Base-by-base conservation (phyloP, 2,888 invertebrate species). In the Campaea margaritaria region DNA sequence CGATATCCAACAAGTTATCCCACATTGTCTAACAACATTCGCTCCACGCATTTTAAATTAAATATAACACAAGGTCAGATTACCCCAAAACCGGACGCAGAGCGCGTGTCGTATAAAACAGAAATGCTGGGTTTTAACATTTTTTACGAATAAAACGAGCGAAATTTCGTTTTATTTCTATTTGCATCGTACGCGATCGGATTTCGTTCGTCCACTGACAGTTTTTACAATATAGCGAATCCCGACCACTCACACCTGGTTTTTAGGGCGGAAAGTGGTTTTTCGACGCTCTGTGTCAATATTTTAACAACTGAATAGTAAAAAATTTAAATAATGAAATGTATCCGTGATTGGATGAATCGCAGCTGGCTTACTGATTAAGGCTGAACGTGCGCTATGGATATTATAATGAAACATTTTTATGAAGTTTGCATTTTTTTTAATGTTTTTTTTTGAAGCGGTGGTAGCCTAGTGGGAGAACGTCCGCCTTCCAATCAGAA, bases 211-310 rank as follows among this genome's bases (percentile, higher is more conserved):
- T 59, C 63, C 66, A 60, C 67, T 65, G 67, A 63, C 69, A 65
- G 64, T 66, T 75, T 78, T 74, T 69, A 74, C 75, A 75, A 75
- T 75, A 77, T 70, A 73, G 57, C 66, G 70, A 69, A 74, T 75
- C 73, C 67, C 54, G 64, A 65, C 63, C 62, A 64, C 53, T 71
- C 66, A 55, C 74, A 76, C 69, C 69, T 72, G 68, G 61, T 65
- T 69, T 72, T 72, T 67, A 69, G 65, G 57, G 62, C 68, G 59
- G 64, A 72, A 65, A 72, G 64, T 68, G 63, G 59, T 63, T 68
- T 78, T 76, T 71, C 69, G 58, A 59, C 65, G 64, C 60, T 70
- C 68, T 69, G 27, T 14, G 47, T 60, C 55, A 51, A 60, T 60
- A 43, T 60, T 60, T 55, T 51, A 60, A 56, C 60, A 56, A 47